Percentiles rank a stretch among this genome's conserved stretches.
phyloP scores from a whole-genome alignment of 64 coral and sea anemone genomes.

The Exaiptasia diaphana region DNA sequence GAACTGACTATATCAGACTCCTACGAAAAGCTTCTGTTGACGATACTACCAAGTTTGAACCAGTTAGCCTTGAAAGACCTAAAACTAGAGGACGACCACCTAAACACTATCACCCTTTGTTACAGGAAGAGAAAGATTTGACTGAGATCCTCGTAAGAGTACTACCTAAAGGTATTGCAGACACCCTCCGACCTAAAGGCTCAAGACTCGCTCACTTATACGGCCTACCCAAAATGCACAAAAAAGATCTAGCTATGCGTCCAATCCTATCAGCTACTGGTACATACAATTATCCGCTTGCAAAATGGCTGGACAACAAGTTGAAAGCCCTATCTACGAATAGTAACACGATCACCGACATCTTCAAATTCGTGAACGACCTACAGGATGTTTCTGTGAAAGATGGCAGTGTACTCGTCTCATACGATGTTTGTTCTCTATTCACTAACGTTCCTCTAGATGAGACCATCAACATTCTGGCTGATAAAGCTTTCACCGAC shows the following conservation, averaged over 20 bases:
- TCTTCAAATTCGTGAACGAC: not conserved
- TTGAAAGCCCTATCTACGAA: not conserved
- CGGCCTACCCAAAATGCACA: constrained; percentile 12
- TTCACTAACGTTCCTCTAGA: constrained; percentile 14
- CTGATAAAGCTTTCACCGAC: not conserved
- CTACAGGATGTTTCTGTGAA: not conserved
- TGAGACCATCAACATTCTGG: not conserved
- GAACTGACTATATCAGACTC: not conserved
- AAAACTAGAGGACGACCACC: not conserved
- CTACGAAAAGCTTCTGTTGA: not conserved
- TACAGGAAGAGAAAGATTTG: constrained; percentile 7
- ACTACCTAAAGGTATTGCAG: constrained; percentile 8
- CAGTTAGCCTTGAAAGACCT: constrained; percentile 10
- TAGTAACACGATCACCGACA: not conserved
- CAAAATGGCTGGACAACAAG: not conserved
- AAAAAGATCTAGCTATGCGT: not conserved
- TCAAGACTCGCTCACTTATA: constrained; percentile 30
- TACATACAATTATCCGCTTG: not conserved
- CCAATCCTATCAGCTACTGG: too few species aligned
- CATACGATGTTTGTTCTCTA: not conserved
- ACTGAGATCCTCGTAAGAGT: not conserved
- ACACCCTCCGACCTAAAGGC: not conserved
- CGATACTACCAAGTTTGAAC: not conserved
- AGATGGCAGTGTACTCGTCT: not conserved
- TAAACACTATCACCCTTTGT: constrained; percentile 6